Evolutionary conservation across 2,888 invertebrate species (phyloP).

Genomic region (Ornithoptera priamus): DNA sequence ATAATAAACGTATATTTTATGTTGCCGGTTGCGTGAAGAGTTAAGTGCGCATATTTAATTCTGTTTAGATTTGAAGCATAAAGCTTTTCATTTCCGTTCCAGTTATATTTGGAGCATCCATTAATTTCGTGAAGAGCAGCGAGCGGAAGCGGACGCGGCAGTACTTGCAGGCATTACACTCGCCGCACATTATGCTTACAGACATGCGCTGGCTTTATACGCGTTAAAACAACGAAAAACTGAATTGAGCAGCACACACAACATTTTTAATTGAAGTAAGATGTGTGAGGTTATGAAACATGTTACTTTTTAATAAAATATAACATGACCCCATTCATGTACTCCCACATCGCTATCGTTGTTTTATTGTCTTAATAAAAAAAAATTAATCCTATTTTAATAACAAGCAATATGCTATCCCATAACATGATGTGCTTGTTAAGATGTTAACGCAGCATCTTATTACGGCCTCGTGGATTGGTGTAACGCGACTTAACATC

Average conservation of each 20-base stretch:
- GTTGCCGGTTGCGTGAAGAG: constrained; percentile 7
- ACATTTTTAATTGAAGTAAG: constrained; percentile 7
- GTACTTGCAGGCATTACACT: constrained; percentile 24
- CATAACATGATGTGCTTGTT: too few relatives aligned
- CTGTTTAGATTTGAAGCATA: constrained; percentile 23
- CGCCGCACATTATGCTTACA: constrained; percentile 22
- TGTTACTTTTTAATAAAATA: constrained; percentile 2
- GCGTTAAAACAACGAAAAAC: constrained; percentile 21
- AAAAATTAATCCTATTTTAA: too few relatives aligned
- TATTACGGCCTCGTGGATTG: too few relatives aligned
- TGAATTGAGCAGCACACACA: constrained; percentile 9
- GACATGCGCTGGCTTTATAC: constrained; percentile 26
- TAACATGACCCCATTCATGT: neutral
- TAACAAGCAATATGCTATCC: too few relatives aligned
- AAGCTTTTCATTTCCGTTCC: constrained; percentile 37
- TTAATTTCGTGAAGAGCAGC: constrained; percentile 56
- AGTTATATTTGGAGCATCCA: constrained; percentile 63
- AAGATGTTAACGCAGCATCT: too few relatives aligned
- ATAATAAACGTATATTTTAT: neutral
- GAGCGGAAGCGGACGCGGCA: constrained; percentile 38
- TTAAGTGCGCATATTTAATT: constrained; percentile 23
- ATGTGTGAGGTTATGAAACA: constrained; percentile 12
- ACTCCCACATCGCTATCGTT: neutral
- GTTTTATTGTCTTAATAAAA: too few relatives aligned
- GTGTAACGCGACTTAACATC: too few relatives aligned